Conservation (phyloP, 2,797 vertebrate species). For the Rhynchotus rufescens region DNA sequence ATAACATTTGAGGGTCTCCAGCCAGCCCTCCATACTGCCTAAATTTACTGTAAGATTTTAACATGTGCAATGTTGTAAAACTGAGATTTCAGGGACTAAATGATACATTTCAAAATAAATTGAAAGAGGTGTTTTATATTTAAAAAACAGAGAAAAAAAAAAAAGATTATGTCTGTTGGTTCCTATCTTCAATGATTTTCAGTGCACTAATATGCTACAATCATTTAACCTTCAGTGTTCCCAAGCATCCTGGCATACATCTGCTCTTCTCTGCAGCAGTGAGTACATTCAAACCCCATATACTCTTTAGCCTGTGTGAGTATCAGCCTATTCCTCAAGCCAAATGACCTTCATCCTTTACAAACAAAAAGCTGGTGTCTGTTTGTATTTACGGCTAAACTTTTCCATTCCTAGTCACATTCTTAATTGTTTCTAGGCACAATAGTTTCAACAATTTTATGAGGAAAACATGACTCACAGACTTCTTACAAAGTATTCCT, state of each 20-base stretch:
- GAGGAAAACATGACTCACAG: conserved; percentile 52
- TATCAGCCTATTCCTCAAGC: not conserved
- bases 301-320: not conserved
- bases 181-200: not conserved
- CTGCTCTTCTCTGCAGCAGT: not conserved
- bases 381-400: conserved; percentile 42
- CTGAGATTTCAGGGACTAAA: not conserved
- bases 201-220: not conserved
- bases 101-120: not conserved
- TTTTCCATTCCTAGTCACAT: conserved; percentile 44
- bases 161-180: not conserved
- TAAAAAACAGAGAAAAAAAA: too few species aligned
- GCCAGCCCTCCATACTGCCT: not conserved
- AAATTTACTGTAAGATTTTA: not conserved
- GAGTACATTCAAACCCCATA: not conserved
- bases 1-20: not conserved
- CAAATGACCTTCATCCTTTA: conserved; percentile 4
- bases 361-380: conserved; percentile 29
- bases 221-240: not conserved
- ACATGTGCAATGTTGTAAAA: accelerated
- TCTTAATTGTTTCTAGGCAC: conserved; percentile 63
- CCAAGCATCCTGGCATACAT: not conserved
- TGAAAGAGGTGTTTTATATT: not conserved
- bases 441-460: conserved; percentile 39
- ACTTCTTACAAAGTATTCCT: conserved; percentile 40